Evolutionary conservation across 2,888 invertebrate species (phyloP), one percentile per base, ranked within the genome.

Genomic region (Gari tellinella): DNA sequence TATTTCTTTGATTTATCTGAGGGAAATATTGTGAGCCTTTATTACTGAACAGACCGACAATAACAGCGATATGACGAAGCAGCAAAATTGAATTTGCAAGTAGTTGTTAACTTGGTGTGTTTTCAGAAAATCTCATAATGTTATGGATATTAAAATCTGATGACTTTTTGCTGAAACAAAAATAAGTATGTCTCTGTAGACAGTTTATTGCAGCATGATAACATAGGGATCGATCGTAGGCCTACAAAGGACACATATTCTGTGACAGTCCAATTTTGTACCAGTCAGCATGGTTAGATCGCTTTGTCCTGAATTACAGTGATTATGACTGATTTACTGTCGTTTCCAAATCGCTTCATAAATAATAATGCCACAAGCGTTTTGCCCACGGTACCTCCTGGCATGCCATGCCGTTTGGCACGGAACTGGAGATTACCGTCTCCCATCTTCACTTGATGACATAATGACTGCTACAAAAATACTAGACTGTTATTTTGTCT

Each of bases 401-500:
- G 19, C n/a, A 51, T 51, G 15, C 23, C 4, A 25, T 51, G 14
- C 51, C 51, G 31, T n/a, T n/a, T n/a, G 26, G 51, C 14, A 26
- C 15, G 51, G 25, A 14, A 31, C 19, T 12, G 19, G 19, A 38
- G 64, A 70, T 64, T 58, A 49, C 43, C 12, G 64, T 31, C 46
- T 70, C 51, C 41, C 17, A 23, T 46, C 41, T 4, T 45, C 41
- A 15, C 12, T 19, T 21, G 41, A 72, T 65, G 66, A 66, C 57
- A 62, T 72, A 72, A 72, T 55, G 65, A 64, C 46, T 46, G 56
- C 46, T 19, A 46, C 15, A 31, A 51, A 61, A 62, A 62, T 72
- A 66, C 65, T 72, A 53, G 60, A 60, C 65, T 72, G 70, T 64
- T 65, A 65, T 65, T 72, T 61, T 49, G 49, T 49, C 56, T 37